These are phyloP conservation scores for Elysia chlorotica DNA, from an alignment of 1,140 invertebrate species.

Conservation along the genomic window DNA sequence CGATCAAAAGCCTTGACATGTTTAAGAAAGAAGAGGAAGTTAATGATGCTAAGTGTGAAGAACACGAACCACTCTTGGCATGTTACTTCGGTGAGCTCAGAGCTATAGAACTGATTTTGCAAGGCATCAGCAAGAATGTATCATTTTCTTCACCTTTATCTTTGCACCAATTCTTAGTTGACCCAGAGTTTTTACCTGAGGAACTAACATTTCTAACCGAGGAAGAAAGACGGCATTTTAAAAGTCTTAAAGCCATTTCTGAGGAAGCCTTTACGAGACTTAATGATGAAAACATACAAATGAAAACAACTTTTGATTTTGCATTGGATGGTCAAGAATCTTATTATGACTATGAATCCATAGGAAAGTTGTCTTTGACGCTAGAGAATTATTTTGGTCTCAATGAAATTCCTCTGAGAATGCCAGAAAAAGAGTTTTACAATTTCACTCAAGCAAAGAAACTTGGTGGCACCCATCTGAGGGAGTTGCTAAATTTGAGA, in stretches of 20 bases:
- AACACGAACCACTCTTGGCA: slow-evolving; percentile 23
- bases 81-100: slow-evolving; percentile 33
- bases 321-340: no score
- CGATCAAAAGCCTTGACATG: slow-evolving; percentile 22
- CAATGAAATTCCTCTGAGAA: no score
- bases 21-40: slow-evolving; percentile 32
- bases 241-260: slow-evolving; percentile 3
- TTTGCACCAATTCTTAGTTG: slow-evolving; percentile 25
- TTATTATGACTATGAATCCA: no score
- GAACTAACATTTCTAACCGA: slow-evolving; percentile 4
- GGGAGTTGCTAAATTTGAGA: no score
- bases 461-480: no score
- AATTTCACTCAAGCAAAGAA: no score
- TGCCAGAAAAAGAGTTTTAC: no score
- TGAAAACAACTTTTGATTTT: no score
- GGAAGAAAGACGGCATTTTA: slow-evolving; percentile 11
- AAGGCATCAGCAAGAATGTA: neutral
- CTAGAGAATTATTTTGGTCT: no score
- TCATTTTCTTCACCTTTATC: slow-evolving; percentile 9
- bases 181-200: neutral
- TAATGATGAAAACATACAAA: slow-evolving; percentile 29
- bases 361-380: no score
- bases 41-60: slow-evolving; percentile 22
- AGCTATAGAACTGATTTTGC: slow-evolving; percentile 18
- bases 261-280: slow-evolving; percentile 18